Evolutionary conservation across 2,113 vertebrate genomes (phyloP), one percentile per base, ranked within the genome.

Genomic region (Podocnemis expansa): DNA sequence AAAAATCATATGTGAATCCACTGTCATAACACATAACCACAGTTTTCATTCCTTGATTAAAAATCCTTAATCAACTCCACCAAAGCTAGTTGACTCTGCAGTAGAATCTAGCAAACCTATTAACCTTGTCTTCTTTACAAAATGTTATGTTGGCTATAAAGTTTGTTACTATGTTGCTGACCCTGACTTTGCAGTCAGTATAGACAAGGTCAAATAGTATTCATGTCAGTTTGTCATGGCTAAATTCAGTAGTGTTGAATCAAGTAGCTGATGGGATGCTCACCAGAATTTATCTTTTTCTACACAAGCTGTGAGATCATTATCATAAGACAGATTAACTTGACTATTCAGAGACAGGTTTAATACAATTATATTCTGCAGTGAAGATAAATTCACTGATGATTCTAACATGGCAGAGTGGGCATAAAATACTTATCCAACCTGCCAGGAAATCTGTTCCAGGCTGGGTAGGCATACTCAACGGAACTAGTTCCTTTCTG

Each of bases 1-100:
- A 5, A 63, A 1, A 82, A 1, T 2, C 4, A 19, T 4, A 25
- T 1, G 21, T 3, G 21, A 70, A 86, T 60, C 6, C 27, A 3
- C 21, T 47, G 5, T 80, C 88, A 3, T 54, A 85, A 54, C 34
- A n/a, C 31, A 52, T 0, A 76, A 3, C 3, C 31, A 43, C 41
- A 47, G 6, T 1, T 75, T 93, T 60, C 78, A 85, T 31, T 4
- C 5, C 24, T n/a, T 2, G 78, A 70, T 5, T n/a, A 7, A n/a
- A 47, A 34, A 8, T 80, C 29, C 29, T 29, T 60, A 4, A 2
- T 22, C 31, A 51, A 12, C 21, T 43, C 70, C 78, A 45, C 1
- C 8, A 86, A 63, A 3, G 1, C 78, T 76, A 41, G 22, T 24
- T 75, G 41, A 75, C 22, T 43, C 38, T 41, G 70, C 24, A n/a